Conservation (phyloP, 2,797 vertebrate genomes). For the Capromys pilorides region DNA sequence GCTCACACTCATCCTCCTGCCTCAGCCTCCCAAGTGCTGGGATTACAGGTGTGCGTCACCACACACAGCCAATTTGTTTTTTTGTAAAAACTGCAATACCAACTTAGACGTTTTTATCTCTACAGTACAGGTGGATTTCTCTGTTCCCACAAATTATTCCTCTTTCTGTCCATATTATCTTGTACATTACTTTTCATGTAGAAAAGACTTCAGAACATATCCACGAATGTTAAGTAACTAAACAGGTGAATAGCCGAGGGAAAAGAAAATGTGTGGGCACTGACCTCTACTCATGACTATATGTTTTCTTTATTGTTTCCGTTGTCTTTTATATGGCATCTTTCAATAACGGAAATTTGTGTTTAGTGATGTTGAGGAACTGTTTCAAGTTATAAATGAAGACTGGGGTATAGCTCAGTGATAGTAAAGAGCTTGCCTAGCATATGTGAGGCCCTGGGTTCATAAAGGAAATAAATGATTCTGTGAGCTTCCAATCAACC, state of each 20-base stretch:
- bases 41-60: too few species aligned
- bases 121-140: background rate
- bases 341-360: background rate
- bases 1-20: too few species aligned
- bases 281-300: background rate
- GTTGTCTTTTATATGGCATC: background rate
- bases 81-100: slow-evolving; percentile 34
- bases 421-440: background rate
- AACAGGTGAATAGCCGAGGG: slow-evolving; percentile 14
- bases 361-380: background rate
- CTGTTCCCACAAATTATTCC: slow-evolving; percentile 21
- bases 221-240: slow-evolving; percentile 4
- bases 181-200: slow-evolving; percentile 26
- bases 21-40: too few species aligned
- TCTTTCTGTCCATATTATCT: slow-evolving; percentile 27
- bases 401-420: background rate
- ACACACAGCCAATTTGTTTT: too few species aligned
- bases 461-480: slow-evolving; percentile 4
- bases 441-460: background rate
- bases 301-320: background rate
- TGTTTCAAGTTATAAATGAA: background rate
- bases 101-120: slow-evolving; percentile 25
- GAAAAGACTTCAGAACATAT: slow-evolving; percentile 27
- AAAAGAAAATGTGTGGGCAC: background rate
- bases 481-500: background rate